These are phyloP conservation scores for Lemur catta DNA, from an alignment of 2,797 vertebrate species.

Conservation along the genomic window DNA sequence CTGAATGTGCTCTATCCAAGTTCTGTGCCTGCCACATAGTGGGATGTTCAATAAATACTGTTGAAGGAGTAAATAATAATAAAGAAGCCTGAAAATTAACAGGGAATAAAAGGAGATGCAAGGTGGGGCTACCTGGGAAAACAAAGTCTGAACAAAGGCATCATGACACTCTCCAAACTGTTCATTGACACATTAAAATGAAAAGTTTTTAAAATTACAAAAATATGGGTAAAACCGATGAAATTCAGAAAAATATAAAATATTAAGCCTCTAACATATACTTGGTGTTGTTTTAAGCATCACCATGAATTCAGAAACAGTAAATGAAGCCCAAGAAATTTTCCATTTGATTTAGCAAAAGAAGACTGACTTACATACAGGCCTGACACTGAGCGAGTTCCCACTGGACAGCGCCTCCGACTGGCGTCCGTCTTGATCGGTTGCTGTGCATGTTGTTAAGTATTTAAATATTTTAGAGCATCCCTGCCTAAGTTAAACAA, in stretches of 20 bases:
- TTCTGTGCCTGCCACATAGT: background rate
- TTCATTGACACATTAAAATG: background rate
- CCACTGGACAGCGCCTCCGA: background rate
- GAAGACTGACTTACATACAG: background rate
- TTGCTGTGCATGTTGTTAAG: background rate
- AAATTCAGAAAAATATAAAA: background rate
- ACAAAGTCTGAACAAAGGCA: background rate
- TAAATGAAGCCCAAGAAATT: background rate
- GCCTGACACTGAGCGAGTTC: background rate
- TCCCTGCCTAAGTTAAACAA: background rate
- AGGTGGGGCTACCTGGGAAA: background rate
- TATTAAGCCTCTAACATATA: background rate
- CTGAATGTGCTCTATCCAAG: background rate
- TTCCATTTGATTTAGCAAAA: background rate
- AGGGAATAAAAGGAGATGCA: background rate
- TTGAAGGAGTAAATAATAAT: background rate
- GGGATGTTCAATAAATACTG: background rate
- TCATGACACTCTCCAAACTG: background rate
- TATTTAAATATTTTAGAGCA: background rate
- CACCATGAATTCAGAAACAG: background rate
- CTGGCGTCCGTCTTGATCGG: background rate
- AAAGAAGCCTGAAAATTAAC: background rate
- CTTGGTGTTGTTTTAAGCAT: background rate
- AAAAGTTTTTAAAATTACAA: background rate
- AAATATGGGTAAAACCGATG: background rate